Conservation (phyloP, 2,888 invertebrate species). For the Ichneumoninae sp. region DNA sequence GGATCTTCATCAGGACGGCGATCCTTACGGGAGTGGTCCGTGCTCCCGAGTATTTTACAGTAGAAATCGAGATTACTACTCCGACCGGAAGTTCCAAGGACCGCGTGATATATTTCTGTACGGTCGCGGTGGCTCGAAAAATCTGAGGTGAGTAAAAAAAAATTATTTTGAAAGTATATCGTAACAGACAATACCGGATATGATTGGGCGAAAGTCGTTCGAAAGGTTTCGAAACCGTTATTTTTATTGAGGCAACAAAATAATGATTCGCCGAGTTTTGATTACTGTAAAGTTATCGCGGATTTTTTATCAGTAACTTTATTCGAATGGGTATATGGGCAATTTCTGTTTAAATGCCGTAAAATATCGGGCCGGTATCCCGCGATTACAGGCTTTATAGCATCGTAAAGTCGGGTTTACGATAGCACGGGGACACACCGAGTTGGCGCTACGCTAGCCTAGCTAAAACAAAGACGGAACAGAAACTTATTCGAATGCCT, state of each 20-base stretch:
- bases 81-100: conserved; percentile 91
- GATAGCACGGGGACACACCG: conserved; percentile 19
- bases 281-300: not conserved
- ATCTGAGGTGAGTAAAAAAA: conserved; percentile 88
- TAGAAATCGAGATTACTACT: conserved; percentile 87
- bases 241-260: not conserved
- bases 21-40: conserved; percentile 90
- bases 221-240: not conserved
- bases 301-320: conserved; percentile 15
- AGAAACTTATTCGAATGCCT: conserved; percentile 8
- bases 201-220: not conserved
- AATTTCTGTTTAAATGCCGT: conserved; percentile 49
- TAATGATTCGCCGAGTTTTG: not conserved
- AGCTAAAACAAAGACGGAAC: not conserved
- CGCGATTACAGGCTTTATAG: conserved; percentile 37
- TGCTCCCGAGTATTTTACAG: conserved; percentile 93
- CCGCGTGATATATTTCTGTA: conserved; percentile 94
- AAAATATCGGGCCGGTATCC: conserved; percentile 26
- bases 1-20: conserved; percentile 93
- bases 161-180: not conserved
- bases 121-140: conserved; percentile 93
- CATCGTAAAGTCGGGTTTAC: conserved; percentile 44
- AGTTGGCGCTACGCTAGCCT: not conserved
- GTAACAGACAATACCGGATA: not conserved
- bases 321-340: conserved; percentile 1